Percentiles rank a stretch among this genome's conserved stretches.
phyloP scores from a whole-genome alignment of 2,888 invertebrate species.

The Deroplatys truncata region DNA sequence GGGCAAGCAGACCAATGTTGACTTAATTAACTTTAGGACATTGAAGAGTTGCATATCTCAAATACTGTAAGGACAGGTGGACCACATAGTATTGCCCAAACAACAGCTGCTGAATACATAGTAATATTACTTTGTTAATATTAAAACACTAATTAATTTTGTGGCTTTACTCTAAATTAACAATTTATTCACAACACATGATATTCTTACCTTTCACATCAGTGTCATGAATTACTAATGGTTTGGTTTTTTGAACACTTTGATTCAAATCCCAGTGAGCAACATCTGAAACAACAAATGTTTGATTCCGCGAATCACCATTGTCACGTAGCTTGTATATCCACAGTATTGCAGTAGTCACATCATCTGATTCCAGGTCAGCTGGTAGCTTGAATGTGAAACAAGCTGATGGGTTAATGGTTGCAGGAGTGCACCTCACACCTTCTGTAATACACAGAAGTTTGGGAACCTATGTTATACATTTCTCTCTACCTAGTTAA shows the following conservation, averaged over 20 bases:
- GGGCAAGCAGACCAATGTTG: too few species aligned
- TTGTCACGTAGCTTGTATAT: constrained; percentile 63
- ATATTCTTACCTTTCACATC: constrained; percentile 55
- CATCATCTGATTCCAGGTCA: constrained; percentile 68
- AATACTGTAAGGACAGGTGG: too few species aligned
- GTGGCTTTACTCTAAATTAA: too few species aligned
- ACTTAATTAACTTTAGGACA: too few species aligned
- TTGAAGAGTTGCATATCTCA: too few species aligned
- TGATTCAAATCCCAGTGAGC: constrained; percentile 34
- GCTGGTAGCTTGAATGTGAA: constrained; percentile 73
- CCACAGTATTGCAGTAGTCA: constrained; percentile 76
- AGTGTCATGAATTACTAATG: constrained; percentile 75
- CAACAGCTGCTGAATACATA: too few species aligned
- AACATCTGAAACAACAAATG: constrained; percentile 73
- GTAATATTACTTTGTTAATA: too few species aligned
- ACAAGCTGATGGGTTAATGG: constrained; percentile 56
- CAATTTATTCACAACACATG: not conserved
- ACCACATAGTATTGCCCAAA: too few species aligned
- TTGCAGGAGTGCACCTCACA: constrained; percentile 3
- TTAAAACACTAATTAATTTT: too few species aligned
- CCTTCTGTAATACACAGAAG: constrained; percentile 16
- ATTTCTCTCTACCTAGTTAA: too few species aligned
- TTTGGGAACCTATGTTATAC: too few species aligned
- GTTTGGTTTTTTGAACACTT: constrained; percentile 71
- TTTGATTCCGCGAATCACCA: constrained; percentile 64